A percentile compares a stretch with the other conserved stretches of the same genome.
Conservation (phyloP, 2,113 vertebrate genomes). For the Nicator chloris region DNA sequence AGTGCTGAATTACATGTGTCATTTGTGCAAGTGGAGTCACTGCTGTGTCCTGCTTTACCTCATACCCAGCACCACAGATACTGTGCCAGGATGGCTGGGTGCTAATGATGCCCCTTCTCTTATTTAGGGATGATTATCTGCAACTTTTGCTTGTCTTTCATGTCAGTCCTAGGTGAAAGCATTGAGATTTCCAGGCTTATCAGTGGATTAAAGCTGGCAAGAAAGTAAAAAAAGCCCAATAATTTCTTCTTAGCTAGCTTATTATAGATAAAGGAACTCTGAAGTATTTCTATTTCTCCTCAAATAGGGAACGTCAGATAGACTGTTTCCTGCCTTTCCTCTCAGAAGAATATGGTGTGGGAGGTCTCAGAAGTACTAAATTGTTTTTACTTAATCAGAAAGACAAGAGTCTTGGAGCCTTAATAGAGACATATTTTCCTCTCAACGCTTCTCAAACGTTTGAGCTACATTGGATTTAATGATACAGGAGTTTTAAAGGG, state of each 20-base stretch:
- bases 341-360: background rate
- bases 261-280: background rate
- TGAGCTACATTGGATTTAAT: background rate
- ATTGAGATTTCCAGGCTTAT: background rate
- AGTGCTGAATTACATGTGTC: background rate
- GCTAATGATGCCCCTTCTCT: background rate
- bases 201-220: background rate
- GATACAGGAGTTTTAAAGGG: background rate
- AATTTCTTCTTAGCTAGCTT: background rate
- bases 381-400: conserved; percentile 18
- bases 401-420: background rate
- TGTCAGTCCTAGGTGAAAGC: background rate
- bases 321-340: background rate
- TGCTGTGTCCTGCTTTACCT: background rate
- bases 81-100: background rate
- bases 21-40: background rate
- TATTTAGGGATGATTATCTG: background rate
- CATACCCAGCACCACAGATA: background rate
- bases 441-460: background rate
- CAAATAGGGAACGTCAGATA: background rate
- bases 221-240: background rate
- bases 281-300: background rate
- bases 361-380: conserved; percentile 10
- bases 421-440: conserved; percentile 24
- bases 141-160: background rate